These are phyloP conservation scores for Orchestes rusci DNA, from an alignment of 2,888 invertebrate species.

Conservation along the genomic window DNA sequence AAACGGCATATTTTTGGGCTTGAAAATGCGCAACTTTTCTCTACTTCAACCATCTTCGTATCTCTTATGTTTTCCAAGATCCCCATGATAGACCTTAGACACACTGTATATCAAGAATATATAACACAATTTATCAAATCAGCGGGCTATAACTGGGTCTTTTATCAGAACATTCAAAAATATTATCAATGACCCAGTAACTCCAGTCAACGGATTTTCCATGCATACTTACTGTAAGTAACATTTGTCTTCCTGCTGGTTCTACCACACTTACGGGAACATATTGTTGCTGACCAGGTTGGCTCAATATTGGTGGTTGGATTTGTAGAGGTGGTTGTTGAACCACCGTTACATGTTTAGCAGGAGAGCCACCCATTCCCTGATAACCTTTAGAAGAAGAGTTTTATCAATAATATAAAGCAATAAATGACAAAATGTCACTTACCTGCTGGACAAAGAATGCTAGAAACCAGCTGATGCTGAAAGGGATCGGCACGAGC, in stretches of 20 bases:
- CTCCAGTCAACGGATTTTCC: no score
- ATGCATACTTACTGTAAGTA: conserved; percentile 54
- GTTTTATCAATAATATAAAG: conserved; percentile 1
- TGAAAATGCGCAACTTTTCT: no score
- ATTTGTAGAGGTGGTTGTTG: conserved; percentile 67
- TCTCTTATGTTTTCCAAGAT: no score
- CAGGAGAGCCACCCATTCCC: conserved; percentile 59
- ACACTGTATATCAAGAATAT: no score
- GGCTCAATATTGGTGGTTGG: conserved; percentile 73
- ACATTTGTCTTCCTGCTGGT: conserved; percentile 73
- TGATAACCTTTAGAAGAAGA: conserved; percentile 51
- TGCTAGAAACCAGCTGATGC: conserved; percentile 88
- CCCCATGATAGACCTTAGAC: no score
- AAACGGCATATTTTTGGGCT: no score
- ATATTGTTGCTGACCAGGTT: conserved; percentile 79
- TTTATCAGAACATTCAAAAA: no score
- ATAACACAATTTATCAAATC: no score
- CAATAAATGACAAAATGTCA: background rate
- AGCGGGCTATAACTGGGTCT: no score
- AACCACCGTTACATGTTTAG: conserved; percentile 62
- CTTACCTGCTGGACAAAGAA: conserved; percentile 75
- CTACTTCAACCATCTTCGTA: no score
- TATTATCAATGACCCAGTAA: no score
- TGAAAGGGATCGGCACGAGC: conserved; percentile 77
- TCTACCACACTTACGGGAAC: conserved; percentile 91